Base-by-base conservation (phyloP, 2,888 invertebrate species). In the Hirtodrosophila cameraria region DNA sequence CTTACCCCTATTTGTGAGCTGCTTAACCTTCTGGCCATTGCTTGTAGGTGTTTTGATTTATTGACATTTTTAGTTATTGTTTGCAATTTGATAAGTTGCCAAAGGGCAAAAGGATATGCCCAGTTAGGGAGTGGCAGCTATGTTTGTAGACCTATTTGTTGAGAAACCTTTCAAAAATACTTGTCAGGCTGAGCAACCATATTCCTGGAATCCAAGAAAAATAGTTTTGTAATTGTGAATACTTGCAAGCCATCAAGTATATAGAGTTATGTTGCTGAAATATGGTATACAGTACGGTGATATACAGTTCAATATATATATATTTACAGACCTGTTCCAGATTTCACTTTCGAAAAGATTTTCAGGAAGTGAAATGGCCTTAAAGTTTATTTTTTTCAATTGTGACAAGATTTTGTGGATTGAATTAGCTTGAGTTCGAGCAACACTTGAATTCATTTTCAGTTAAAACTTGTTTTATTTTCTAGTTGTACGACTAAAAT, bases 41-140 rank as follows among this genome's bases (percentile, higher is more conserved):
- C 61, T 76, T 70, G 64, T 75, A 80, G 73, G 73, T 77, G 73
- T 75, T 61, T 83, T 85, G 80, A 83, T 85, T 85, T 83, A 83
- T 83, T 73, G 75, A 60, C 73, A 60, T 72, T 78, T 69, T 75
- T 42, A 42, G 41, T 61, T 57, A 66, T 78, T 81, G 82, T 66
- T 82, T 63, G 66, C 79, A 72, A 78, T 82, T 70, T 63, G 66
- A 75, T 84, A 66, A 76, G 81, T 72, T 74, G 63, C 55, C 54
- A 59, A 60, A 57, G 57, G 41, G 42, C 54, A 18, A 49, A 69
- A 54, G 77, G 77, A 77, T 77, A 55, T 59, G 55, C 49, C 49
- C 38, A 45, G 45, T 33, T 62, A 35, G 50, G 61, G 58, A 49
- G 50, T 41, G 46, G 25, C 38, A 41, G 25, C 20, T 49, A 30